Evolutionary conservation across 2,113 vertebrate genomes (phyloP).

Genomic region (Pongo abelii): DNA sequence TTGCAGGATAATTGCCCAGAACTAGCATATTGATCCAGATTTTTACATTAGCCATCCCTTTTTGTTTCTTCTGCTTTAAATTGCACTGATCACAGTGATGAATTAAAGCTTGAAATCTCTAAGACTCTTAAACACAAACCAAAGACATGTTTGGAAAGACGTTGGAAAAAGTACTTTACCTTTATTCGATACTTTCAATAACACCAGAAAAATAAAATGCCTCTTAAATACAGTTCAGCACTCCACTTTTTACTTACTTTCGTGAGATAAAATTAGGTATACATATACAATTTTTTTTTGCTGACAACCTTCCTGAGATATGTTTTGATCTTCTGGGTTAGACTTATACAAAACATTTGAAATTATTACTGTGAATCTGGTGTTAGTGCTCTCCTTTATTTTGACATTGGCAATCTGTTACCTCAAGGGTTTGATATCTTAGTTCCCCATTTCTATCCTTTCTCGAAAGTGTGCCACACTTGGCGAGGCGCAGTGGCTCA

Average conservation of each 20-base stretch:
- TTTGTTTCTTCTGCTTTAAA: background rate
- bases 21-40: too few species aligned
- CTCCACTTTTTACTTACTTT: background rate
- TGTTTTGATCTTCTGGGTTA: conserved; percentile 4
- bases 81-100: background rate
- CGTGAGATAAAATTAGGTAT: background rate
- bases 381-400: background rate
- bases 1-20: too few species aligned
- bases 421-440: background rate
- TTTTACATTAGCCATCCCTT: too few species aligned
- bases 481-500: too few species aligned
- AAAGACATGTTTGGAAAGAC: background rate
- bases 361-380: background rate
- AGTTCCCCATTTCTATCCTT: conserved; percentile 2
- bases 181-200: background rate
- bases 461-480: background rate
- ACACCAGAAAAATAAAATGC: background rate
- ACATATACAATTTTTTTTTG: background rate
- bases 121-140: background rate
- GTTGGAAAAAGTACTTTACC: background rate
- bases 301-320: background rate
- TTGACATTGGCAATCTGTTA: background rate
- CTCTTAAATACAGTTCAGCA: background rate
- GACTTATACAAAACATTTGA: background rate
- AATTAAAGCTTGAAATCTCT: background rate